phyloP scores from a whole-genome alignment of 2,888 invertebrate genomes.

The Metallyticus violacea region DNA sequence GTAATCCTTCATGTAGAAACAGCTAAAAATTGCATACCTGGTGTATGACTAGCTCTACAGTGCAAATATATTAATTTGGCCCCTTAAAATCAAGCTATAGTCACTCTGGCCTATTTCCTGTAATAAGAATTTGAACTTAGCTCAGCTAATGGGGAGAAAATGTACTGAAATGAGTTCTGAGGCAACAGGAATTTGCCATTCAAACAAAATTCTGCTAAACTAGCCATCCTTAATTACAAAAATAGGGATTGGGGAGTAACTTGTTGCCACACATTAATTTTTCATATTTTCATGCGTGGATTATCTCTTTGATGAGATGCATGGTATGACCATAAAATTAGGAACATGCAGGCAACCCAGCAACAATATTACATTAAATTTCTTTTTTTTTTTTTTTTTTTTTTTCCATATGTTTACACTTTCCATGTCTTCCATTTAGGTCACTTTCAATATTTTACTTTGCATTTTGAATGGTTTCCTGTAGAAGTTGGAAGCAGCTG shows the following conservation, averaged over 20 bases:
- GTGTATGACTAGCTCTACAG: neutral
- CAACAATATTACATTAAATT: neutral
- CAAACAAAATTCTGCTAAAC: neutral
- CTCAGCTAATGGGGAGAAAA: neutral
- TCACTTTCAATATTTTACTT: neutral
- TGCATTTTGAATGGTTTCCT: neutral
- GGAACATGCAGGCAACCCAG: neutral
- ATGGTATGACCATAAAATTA: neutral
- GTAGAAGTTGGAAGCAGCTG: neutral
- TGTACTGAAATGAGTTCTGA: neutral
- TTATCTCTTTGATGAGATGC: neutral
- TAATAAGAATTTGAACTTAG: too few species aligned
- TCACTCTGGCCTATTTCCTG: neutral
- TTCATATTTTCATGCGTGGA: neutral
- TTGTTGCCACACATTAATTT: neutral
- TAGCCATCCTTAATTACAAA: neutral
- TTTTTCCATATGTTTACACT: neutral
- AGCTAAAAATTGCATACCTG: neutral
- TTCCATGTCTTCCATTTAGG: neutral
- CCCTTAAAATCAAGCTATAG: constrained; percentile 11
- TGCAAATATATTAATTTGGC: neutral
- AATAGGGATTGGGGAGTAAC: neutral
- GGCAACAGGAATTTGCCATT: neutral
- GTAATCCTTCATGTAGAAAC: neutral
- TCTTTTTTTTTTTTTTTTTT: too few species aligned